Percentiles rank a stretch among this genome's conserved stretches.
Conservation (phyloP, 2,888 invertebrate genomes). For the Agapostemon virescens region DNA sequence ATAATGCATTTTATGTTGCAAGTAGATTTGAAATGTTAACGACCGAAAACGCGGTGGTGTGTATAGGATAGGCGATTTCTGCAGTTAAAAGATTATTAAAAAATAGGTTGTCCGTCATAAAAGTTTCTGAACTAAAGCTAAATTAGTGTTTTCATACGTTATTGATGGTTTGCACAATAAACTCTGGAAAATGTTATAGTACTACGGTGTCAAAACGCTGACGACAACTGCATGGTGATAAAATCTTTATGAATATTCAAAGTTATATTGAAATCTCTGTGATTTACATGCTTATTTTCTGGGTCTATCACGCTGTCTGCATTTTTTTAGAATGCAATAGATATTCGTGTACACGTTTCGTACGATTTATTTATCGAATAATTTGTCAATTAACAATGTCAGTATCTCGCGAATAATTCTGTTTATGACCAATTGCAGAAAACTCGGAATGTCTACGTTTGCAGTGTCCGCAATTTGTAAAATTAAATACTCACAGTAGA, state of each 20-base stretch:
- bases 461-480: no score
- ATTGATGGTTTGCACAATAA: not conserved
- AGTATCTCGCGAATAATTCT: not conserved
- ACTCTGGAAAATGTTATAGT: not conserved
- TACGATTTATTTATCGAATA: not conserved
- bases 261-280: not conserved
- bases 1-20: not conserved
- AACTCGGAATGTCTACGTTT: not conserved
- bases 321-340: not conserved
- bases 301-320: not conserved
- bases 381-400: not conserved
- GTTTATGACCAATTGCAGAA: not conserved
- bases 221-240: not conserved
- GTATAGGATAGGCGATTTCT: not conserved
- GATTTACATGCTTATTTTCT: not conserved
- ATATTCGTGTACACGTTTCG: not conserved
- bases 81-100: not conserved
- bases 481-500: no score
- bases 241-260: constrained; percentile 2
- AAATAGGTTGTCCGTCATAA: not conserved
- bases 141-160: not conserved
- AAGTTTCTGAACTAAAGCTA: not conserved
- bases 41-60: not conserved
- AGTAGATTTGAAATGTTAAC: not conserved
- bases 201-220: not conserved